Evolutionary conservation across 1,140 invertebrate genomes (phyloP), one percentile per base, ranked within the genome.

Genomic region (Vollenhovia emeryi): DNA sequence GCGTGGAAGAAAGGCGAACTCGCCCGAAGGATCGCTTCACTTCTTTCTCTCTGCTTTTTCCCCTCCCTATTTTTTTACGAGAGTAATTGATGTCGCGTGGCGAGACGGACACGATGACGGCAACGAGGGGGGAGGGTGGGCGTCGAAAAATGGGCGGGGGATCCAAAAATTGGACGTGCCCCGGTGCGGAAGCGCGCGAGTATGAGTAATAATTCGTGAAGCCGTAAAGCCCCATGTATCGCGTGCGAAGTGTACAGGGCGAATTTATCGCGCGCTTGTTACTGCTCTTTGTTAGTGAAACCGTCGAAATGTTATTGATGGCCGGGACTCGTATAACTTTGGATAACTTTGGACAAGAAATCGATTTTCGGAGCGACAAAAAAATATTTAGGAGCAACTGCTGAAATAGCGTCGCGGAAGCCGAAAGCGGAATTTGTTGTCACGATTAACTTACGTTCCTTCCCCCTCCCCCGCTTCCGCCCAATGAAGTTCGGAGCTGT

Each of bases 241-340:
- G 78, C 24, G 78, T 18, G 66, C 66, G 62, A 69, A 79, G 76
- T 79, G 66, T 33, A 30, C 48, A 60, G 33, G 24, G 24, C 30
- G 66, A 82, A 82, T 82, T 82, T 82, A 82, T 82, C 66, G 78
- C 40, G 66, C 66, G 78, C 78, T 82, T 82, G 78, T 73, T 82
- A 82, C 66, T 55, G 50, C 66, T 82, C 78, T 82, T 82, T 82
- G 78, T 82, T 82, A 82, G 78, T 73, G 78, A 82, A 73, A 82
- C 78, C 40, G 66, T 82, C 52, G 50, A 73, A 82, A 73, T 82
- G 66, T 82, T 82, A 82, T 82, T 45, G 78, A 82, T 82, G 78
- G 50, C 62, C n/a, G 43, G 52, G 33, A 36, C 60, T 59, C 60
- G 48, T 79, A 73, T 73, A 73, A 82, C 78, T 45, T 43, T 43